These are phyloP conservation scores for Holotrichia oblita DNA, from an alignment of 1,140 invertebrate genomes.

Conservation along the genomic window DNA sequence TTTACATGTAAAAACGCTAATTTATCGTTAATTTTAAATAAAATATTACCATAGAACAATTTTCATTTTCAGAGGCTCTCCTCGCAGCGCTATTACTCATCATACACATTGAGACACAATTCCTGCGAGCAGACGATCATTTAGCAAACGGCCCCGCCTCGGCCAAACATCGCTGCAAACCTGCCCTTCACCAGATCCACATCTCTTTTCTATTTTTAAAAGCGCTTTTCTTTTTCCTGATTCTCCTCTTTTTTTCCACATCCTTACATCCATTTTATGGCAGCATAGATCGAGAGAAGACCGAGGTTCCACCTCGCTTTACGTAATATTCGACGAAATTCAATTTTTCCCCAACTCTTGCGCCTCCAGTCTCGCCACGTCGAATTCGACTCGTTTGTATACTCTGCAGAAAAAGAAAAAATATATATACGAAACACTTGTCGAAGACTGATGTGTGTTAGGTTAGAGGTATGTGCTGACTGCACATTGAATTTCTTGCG, in stretches of 20 bases:
- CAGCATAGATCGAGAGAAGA: conserved; percentile 1
- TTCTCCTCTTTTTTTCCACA: neutral
- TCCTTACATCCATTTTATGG: conserved; percentile 9
- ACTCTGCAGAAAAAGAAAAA: conserved; percentile 32
- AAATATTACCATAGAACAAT: conserved; percentile 4
- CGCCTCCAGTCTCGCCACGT: conserved; percentile 3
- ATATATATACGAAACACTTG: conserved; percentile 25
- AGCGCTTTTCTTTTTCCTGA: conserved; percentile 11
- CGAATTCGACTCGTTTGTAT: conserved; percentile 19
- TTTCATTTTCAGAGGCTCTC: conserved; percentile 69
- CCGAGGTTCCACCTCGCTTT: neutral
- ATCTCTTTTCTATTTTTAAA: conserved; percentile 59
- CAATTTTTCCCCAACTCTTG: conserved; percentile 20
- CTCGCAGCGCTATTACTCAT: conserved; percentile 76
- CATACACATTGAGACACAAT: conserved; percentile 74
- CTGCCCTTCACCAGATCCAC: conserved; percentile 58
- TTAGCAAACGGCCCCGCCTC: conserved; percentile 65
- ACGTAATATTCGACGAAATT: conserved; percentile 34
- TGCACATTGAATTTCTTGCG: conserved; percentile 30
- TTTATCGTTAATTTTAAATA: neutral
- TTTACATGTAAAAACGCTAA: no score
- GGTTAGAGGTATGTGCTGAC: conserved; percentile 1
- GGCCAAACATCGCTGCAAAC: conserved; percentile 53
- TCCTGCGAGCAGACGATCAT: conserved; percentile 81
- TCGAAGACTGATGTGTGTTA: conserved; percentile 21